Conservation (phyloP, 2,888 invertebrate species). For the Xestia ashworthii region DNA sequence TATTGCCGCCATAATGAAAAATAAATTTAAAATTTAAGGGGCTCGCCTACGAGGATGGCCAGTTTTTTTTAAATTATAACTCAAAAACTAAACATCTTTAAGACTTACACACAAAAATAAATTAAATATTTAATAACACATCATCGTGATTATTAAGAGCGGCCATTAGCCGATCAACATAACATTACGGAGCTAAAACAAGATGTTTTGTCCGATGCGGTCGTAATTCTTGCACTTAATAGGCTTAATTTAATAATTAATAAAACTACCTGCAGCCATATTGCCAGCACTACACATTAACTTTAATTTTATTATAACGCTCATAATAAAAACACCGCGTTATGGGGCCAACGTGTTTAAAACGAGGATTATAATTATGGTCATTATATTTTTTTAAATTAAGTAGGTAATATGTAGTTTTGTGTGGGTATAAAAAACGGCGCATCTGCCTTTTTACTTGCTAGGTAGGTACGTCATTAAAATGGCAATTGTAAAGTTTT, state of each 20-base stretch:
- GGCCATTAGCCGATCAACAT: constrained; percentile 49
- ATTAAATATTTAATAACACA: constrained; percentile 12
- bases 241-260: constrained; percentile 59
- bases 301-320: constrained; percentile 61
- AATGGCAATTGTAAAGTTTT: constrained; percentile 4
- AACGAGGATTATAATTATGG: constrained; percentile 50
- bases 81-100: not conserved
- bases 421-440: constrained; percentile 16
- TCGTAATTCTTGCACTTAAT: constrained; percentile 58
- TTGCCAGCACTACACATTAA: constrained; percentile 49
- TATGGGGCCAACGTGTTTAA: constrained; percentile 51
- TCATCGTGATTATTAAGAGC: constrained; percentile 29
- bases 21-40: too few relatives aligned
- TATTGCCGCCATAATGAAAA: too few relatives aligned
- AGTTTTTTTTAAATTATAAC: not conserved
- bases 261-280: constrained; percentile 53
- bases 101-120: constrained; percentile 11
- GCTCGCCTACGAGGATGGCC: too few relatives aligned
- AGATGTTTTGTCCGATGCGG: constrained; percentile 50
- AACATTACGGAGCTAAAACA: constrained; percentile 44
- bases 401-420: constrained; percentile 47
- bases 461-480: constrained; percentile 15
- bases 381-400: constrained; percentile 58
- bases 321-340: constrained; percentile 56
- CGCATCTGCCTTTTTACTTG: constrained; percentile 44